Evolutionary conservation across 2,797 vertebrate genomes (phyloP), one percentile per base, ranked within the genome.

Genomic region (Pangasius krempfi): DNA sequence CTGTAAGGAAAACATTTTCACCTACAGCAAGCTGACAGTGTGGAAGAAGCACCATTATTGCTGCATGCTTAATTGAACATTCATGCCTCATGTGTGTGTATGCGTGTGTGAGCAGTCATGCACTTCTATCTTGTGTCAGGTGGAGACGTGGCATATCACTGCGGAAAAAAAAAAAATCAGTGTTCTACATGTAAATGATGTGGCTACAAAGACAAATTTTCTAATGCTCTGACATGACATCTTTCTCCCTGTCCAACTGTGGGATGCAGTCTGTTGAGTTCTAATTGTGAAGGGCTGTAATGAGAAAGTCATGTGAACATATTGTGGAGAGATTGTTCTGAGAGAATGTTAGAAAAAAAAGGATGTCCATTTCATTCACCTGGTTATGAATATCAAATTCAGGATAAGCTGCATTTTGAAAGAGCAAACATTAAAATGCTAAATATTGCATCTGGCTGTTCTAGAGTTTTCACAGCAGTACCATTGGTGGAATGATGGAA

Each of bases 1-100:
- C 98, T 97, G 58, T 93, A 94, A 96, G 97, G 96, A 96, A 97
- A 97, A 96, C 94, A 96, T 97, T 97, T 97, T 97, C 94, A 97
- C 96, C 95, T 97, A 94, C 94, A 96, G 96, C 95, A 95, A 95
- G 94, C 96, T 97, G 97, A 98, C 97, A 98, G 97, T 97, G 98
- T 97, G 97, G 97, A 98, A 96, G 83, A 97, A 96, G 95, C 95
- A 95, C 96, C 97, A 97, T 99, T 98, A 98, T 96, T 96, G 96
- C 97, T 96, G 98, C 99, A 98, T 98, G 97, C 98, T 99, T 99
- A 99, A 99, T 97, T 98, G 97, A 97, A 96, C 89, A 91, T 94
- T 95, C 96, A 94, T 92, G 93, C 94, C 92, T 96, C 91, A 92
- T 91, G 81, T 79, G 47, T 84, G 84, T 82, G 73, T 78, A 10